phyloP scores from a whole-genome alignment of 2,113 vertebrate genomes.

The Gavialis gangeticus region DNA sequence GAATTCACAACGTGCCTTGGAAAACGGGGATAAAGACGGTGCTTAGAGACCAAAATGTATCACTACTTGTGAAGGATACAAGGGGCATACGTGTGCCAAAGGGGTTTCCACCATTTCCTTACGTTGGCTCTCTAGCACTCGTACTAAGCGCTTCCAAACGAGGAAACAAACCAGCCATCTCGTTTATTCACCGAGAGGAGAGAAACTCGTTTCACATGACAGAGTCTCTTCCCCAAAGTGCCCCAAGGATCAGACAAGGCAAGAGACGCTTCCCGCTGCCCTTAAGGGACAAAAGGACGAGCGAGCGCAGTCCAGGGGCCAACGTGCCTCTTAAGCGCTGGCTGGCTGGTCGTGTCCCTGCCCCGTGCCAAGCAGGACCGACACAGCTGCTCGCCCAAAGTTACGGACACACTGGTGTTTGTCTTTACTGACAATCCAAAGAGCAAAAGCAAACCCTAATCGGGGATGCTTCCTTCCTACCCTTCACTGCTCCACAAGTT shows the following conservation, averaged over 20 bases:
- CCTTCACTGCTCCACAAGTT: background rate
- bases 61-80: fast-evolving
- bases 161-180: background rate
- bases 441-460: background rate
- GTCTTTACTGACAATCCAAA: background rate
- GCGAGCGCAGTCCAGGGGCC: background rate
- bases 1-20: background rate
- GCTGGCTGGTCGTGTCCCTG: background rate
- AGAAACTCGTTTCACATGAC: background rate
- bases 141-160: background rate
- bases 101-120: background rate
- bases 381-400: background rate
- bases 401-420: background rate
- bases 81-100: background rate
- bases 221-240: background rate
- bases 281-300: background rate
- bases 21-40: background rate
- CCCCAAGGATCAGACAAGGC: background rate
- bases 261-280: background rate
- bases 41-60: background rate
- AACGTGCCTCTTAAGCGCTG: background rate
- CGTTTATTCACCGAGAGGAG: background rate
- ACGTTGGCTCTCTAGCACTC: background rate
- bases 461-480: background rate
- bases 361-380: background rate